Percentiles rank a stretch among this genome's conserved stretches.
Conservation (phyloP, 2,797 vertebrate species). For the Odontamblyopus lacepedii region DNA sequence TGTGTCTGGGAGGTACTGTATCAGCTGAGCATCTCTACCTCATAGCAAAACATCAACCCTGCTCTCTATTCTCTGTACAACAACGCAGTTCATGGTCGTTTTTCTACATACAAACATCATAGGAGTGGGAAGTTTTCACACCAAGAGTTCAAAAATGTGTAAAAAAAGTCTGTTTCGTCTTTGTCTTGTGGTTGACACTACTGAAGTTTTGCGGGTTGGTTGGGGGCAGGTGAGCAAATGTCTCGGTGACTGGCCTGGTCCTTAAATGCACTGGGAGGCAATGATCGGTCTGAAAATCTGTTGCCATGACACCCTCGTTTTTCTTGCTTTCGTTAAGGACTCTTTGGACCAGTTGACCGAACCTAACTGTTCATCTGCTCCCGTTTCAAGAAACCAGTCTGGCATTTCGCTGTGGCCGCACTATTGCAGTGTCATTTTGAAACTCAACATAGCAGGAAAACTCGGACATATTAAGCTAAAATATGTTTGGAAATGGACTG, state of each 20-base stretch:
- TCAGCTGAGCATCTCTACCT: conserved; percentile 79
- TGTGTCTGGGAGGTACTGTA: conserved; percentile 63
- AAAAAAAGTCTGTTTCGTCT: conserved; percentile 67
- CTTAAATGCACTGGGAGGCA: conserved; percentile 30
- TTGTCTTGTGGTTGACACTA: conserved; percentile 72
- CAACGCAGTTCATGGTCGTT: conserved; percentile 25
- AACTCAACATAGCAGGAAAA: no score
- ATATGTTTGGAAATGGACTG: background rate
- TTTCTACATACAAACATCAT: conserved; percentile 1
- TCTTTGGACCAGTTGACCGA: conserved; percentile 7
- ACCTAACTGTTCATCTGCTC: conserved; percentile 30
- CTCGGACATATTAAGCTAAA: no score
- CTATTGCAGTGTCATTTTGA: conserved; percentile 6
- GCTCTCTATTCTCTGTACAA: conserved; percentile 19
- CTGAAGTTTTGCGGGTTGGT: conserved; percentile 44
- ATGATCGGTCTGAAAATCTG: conserved; percentile 24
- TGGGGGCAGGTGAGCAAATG: conserved; percentile 3
- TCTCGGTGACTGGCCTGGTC: conserved; percentile 18
- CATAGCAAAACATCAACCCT: conserved; percentile 71
- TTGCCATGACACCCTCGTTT: conserved; percentile 25
- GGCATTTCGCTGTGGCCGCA: conserved; percentile 34
- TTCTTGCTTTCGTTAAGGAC: conserved; percentile 38
- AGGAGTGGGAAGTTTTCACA: conserved; percentile 43
- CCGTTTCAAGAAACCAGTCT: conserved; percentile 30
- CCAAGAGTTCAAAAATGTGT: conserved; percentile 66